Conservation (phyloP, 2,113 vertebrate species). For the Mormyrus lacerda region DNA sequence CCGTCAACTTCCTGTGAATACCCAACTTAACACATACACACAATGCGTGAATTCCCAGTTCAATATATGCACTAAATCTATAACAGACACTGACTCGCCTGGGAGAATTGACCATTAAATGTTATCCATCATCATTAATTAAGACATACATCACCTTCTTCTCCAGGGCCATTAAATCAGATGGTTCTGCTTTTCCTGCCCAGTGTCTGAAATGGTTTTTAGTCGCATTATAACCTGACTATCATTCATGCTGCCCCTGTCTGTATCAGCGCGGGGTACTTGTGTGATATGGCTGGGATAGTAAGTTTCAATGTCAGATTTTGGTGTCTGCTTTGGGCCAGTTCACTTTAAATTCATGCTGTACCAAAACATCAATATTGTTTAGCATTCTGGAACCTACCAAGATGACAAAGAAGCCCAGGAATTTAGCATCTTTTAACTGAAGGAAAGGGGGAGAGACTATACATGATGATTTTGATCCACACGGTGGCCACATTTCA, state of each 20-base stretch:
- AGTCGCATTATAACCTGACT: constrained; percentile 37
- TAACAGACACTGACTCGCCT: constrained; percentile 48
- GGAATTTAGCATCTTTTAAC: not conserved
- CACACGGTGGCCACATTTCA: not conserved
- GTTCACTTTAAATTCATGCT: constrained; percentile 40
- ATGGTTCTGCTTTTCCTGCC: constrained; percentile 44
- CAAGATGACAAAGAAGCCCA: not conserved
- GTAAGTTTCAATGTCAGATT: constrained; percentile 38
- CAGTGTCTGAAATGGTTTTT: constrained; percentile 42
- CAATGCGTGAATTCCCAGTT: constrained; percentile 43
- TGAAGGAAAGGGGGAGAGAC: not conserved
- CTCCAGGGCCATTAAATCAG: constrained; percentile 55
- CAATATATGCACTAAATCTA: constrained; percentile 45
- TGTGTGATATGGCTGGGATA: constrained; percentile 29
- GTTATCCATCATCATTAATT: constrained; percentile 57
- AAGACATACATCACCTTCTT: constrained; percentile 54
- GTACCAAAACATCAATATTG: constrained; percentile 1
- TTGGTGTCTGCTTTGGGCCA: constrained; percentile 39
- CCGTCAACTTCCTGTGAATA: not conserved
- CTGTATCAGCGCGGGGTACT: constrained; percentile 55
- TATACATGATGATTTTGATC: not conserved
- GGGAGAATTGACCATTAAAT: constrained; percentile 56
- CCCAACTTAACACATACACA: not conserved
- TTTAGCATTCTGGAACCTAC: not conserved
- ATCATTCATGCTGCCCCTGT: constrained; percentile 48